Base-by-base conservation (phyloP, 37 sponge, comb jelly and placozoan genomes). In the Chondrosia reniformis region DNA sequence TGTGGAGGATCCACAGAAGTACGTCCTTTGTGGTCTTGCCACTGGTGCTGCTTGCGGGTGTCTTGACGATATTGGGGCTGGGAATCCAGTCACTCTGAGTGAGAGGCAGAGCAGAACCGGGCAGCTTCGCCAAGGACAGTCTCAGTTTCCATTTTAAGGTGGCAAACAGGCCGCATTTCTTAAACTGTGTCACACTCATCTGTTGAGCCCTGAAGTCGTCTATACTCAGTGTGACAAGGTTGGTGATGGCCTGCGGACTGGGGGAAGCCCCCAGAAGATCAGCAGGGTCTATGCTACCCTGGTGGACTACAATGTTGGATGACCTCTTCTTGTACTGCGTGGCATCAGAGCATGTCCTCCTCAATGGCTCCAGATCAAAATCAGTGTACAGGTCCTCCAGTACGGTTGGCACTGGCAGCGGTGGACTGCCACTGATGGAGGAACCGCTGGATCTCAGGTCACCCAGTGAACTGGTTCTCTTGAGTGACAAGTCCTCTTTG, bases 81-180 rank as follows among this genome's bases (percentile, higher is more conserved):
- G 30, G 6, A 6, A 19, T 13, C 19, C 21, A 34, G 43, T 34
- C 44, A n/a, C 42, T 13, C n/a, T 24, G 40, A 21, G 40, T 69
- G 36, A 69, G 72, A 0, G 72, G 72, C n/a, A 69, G 41, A 40
- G 44, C 39, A 37, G 17, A n/a, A 21, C 72, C 72, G 36, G 72
- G 72, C 37, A 69, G 72, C 43, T 69, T 69, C 19, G 72, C 72
- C 43, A 69, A 37, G 9, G 72, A 41, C 4, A 69, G 72, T 1
- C 72, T 30, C 72, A 69, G 43, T 25, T 69, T 69, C 72, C 72
- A 69, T 44, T 69, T 69, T 3, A 69, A 44, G n/a, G 72, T 40
- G 41, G 72, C 12, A 6, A 40, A 69, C 42, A 69, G 72, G 0
- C 72, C 72, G 41, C 72, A 34, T 24, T 69, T 44, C 38, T 39